These are phyloP conservation scores for Rana temporaria DNA, from an alignment of 2,113 vertebrate genomes.

Conservation along the genomic window DNA sequence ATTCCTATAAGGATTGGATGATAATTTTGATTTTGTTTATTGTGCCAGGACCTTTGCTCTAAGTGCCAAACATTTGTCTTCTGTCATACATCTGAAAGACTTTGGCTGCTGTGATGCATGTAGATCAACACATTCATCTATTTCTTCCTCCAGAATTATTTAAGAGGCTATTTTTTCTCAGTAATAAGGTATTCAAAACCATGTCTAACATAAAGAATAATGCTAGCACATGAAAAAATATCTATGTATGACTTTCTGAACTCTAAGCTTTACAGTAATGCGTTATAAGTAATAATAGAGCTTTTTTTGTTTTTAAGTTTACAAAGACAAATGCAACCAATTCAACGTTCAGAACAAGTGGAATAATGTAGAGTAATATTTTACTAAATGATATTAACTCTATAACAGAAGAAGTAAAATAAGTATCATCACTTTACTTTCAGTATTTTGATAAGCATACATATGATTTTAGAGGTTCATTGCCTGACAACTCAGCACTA, in stretches of 20 bases:
- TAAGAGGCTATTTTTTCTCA: neutral
- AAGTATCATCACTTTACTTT: no score
- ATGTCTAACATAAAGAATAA: neutral
- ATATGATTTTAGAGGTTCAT: no score
- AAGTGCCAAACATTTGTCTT: constrained; percentile 33
- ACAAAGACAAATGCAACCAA: constrained; percentile 23
- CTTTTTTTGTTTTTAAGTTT: neutral
- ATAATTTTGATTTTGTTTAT: constrained; percentile 35
- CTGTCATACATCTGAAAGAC: constrained; percentile 28
- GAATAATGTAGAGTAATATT: no score
- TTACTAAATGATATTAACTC: no score
- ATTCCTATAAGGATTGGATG: constrained; percentile 19
- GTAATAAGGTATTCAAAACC: neutral
- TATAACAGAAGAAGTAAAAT: no score
- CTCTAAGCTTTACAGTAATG: neutral
- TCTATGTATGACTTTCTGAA: no score
- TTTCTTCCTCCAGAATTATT: neutral
- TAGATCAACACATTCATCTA: neutral
- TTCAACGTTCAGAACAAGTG: neutral
- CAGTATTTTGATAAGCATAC: no score
- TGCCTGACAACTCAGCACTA: no score
- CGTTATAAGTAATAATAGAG: constrained; percentile 11
- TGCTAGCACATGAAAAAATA: neutral
- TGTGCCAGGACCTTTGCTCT: constrained; percentile 15
- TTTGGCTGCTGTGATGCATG: constrained; percentile 36